Evolutionary conservation across 2,797 vertebrate genomes (phyloP).

Genomic region (Lithobates sylvaticus): DNA sequence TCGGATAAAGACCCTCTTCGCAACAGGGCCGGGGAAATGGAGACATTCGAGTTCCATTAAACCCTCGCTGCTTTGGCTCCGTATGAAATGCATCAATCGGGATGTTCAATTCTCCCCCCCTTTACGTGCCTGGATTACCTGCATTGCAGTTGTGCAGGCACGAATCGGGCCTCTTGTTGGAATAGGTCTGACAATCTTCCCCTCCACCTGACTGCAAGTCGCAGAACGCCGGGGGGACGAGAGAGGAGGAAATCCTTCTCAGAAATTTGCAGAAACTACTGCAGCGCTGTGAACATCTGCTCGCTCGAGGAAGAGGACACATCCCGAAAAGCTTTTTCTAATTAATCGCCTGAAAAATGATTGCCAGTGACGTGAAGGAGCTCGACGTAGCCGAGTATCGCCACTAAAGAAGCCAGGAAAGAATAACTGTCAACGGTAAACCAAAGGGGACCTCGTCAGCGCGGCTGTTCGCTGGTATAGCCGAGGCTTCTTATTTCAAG

Average conservation of each 20-base stretch:
- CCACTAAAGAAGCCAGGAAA: background rate
- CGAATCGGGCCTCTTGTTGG: background rate
- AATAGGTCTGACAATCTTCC: background rate
- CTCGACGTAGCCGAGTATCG: background rate
- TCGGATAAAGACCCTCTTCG: constrained; percentile 35
- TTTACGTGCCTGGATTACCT: constrained; percentile 17
- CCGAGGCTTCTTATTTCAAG: background rate
- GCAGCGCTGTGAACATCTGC: constrained; percentile 32
- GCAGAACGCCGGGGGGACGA: background rate
- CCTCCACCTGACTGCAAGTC: constrained; percentile 16
- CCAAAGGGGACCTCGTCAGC: background rate
- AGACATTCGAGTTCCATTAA: constrained; percentile 50
- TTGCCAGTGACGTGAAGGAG: background rate
- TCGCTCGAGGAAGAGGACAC: background rate
- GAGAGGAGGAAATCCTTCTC: background rate
- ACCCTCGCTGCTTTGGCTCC: constrained; percentile 33
- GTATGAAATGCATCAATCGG: constrained; percentile 5
- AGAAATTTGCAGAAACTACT: background rate
- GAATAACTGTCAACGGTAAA: background rate
- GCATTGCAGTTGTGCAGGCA: constrained; percentile 42
- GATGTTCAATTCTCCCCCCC: constrained; percentile 50
- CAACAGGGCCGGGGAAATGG: background rate
- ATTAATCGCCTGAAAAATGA: constrained; percentile 20
- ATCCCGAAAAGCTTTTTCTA: constrained; percentile 3
- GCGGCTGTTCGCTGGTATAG: background rate